phyloP scores from a whole-genome alignment of 2,113 vertebrate genomes.

The Urocynchramus pylzowi region DNA sequence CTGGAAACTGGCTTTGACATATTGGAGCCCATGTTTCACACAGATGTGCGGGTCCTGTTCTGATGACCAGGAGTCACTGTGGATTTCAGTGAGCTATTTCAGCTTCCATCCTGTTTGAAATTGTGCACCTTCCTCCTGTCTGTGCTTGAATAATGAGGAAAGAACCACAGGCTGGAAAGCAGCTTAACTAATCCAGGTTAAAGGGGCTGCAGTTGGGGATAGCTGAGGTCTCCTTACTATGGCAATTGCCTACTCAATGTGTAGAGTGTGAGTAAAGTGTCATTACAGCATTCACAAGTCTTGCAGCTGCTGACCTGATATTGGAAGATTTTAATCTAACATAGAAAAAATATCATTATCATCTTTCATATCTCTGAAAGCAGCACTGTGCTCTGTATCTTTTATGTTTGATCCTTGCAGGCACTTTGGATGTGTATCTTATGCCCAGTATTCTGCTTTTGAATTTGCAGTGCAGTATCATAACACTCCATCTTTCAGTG shows the following conservation, averaged over 20 bases:
- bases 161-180: background rate
- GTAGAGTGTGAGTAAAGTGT: background rate
- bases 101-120: background rate
- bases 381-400: background rate
- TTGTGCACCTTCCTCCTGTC: background rate
- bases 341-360: background rate
- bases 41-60: background rate
- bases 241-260: background rate
- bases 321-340: background rate
- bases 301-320: background rate
- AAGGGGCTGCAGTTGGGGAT: background rate
- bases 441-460: background rate
- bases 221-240: background rate
- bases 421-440: background rate
- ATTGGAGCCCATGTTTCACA: background rate
- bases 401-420: background rate
- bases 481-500: background rate
- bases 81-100: background rate
- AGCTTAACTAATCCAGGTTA: background rate
- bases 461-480: background rate
- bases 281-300: background rate
- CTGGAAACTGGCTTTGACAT: background rate
- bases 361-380: background rate
- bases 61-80: background rate
- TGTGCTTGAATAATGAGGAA: background rate